Conservation (phyloP, 2,113 vertebrate genomes). For the Struthio camelus region DNA sequence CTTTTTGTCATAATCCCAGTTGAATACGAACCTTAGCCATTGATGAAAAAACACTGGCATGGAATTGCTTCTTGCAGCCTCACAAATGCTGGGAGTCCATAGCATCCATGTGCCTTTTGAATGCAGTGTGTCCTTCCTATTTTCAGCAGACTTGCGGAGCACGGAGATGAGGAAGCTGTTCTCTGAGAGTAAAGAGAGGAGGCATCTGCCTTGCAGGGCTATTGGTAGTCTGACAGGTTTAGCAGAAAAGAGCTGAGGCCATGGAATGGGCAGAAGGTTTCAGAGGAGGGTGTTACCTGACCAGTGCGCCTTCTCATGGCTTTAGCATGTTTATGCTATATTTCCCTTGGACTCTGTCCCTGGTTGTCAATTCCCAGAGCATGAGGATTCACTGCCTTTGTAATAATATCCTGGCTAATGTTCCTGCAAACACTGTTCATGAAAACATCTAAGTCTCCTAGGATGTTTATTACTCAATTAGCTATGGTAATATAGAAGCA, state of each 20-base stretch:
- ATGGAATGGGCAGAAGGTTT: background rate
- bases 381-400: background rate
- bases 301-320: background rate
- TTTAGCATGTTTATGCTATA: background rate
- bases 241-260: background rate
- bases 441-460: conserved; percentile 1
- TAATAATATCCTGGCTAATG: background rate
- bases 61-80: background rate
- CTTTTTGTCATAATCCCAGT: background rate
- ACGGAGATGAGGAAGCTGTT: background rate
- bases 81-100: background rate
- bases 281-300: background rate
- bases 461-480: conserved; percentile 32
- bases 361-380: background rate
- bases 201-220: background rate
- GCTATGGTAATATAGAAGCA: background rate
- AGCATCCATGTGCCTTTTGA: background rate
- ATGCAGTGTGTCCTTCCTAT: background rate
- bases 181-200: background rate
- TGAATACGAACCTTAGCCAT: background rate
- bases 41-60: background rate
- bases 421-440: background rate
- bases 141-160: background rate
- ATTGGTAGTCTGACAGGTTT: background rate
- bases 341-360: background rate